Conservation (phyloP, 1,140 invertebrate genomes). For the Lycorma delicatula region DNA sequence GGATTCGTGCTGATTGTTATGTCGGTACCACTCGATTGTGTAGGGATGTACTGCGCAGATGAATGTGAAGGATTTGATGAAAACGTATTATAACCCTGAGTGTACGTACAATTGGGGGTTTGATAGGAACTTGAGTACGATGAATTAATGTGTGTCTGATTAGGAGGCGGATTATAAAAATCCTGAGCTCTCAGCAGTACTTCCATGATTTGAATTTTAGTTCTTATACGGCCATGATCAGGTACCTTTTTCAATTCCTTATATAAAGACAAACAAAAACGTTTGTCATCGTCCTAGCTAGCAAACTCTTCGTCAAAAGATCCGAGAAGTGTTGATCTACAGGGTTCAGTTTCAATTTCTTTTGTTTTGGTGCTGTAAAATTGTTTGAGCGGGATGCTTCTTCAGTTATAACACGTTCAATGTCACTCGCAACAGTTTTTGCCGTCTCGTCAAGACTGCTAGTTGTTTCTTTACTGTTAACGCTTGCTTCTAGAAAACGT, state of each 20-base stretch:
- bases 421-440: neutral
- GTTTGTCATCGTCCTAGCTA: neutral
- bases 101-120: no score
- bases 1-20: no score
- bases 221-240: neutral
- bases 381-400: no score
- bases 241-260: neutral
- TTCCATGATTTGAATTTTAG: constrained; percentile 1
- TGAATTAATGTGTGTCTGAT: neutral
- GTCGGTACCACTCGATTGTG: no score
- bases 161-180: neutral
- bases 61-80: no score
- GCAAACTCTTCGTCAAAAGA: neutral
- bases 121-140: no score
- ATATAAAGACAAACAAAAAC: neutral
- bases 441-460: constrained; percentile 3
- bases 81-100: no score
- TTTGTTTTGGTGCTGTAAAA: neutral
- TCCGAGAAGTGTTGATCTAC: neutral
- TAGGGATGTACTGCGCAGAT: no score
- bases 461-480: neutral
- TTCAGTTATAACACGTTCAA: no score
- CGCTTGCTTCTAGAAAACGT: neutral
- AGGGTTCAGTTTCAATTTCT: neutral
- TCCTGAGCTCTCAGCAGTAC: neutral